Base-by-base conservation (phyloP, 2,113 vertebrate species). In the Thunnus thynnus region DNA sequence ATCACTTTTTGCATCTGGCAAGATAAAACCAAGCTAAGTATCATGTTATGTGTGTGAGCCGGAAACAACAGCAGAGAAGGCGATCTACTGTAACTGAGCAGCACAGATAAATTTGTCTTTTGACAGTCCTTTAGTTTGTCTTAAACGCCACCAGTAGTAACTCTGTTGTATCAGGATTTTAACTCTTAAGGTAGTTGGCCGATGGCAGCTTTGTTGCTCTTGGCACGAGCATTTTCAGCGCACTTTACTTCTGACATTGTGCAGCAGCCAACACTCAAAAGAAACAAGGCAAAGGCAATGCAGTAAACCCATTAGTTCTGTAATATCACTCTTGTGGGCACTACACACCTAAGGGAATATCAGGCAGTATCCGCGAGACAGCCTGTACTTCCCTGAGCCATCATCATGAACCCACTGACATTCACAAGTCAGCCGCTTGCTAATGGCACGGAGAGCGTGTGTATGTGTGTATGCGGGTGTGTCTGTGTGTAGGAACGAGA, bases 281-380 rank as follows among this genome's bases (percentile, higher is more conserved):
- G 72, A 85, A 86, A 76, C 57, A 64, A 80, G 48, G 48, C 67
- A 76, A 71, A 65, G 54, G 68, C 78, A 78, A 70, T 68, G 60
- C 84, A 80, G 76, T 36, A 73, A 63, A 76, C 4, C 77, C 75
- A 88, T 91, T 91, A 84, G 86, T 78, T 82, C 72, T 91, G 82
- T 86, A 87, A 91, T 83, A 87, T 89, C 85, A 89, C 81, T 84
- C 79, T 70, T 72, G 62, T 66, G 60, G 73, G 55, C 48, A n/a
- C 70, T 12, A 52, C 55, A 77, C 80, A 85, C 84, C 91, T 84
- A 77, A 81, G 87, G 88, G 77, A 91, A 86, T 89, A 91, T 89
- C 77, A 88, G 72, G 75, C 75, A 6, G 71, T 70, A 84, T 84
- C 74, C 80, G 65, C 44, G 16, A 85, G 76, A 83, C 76, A 74